Evolutionary conservation across 2,888 invertebrate species (phyloP).

Genomic region (Tenodera sinensis): DNA sequence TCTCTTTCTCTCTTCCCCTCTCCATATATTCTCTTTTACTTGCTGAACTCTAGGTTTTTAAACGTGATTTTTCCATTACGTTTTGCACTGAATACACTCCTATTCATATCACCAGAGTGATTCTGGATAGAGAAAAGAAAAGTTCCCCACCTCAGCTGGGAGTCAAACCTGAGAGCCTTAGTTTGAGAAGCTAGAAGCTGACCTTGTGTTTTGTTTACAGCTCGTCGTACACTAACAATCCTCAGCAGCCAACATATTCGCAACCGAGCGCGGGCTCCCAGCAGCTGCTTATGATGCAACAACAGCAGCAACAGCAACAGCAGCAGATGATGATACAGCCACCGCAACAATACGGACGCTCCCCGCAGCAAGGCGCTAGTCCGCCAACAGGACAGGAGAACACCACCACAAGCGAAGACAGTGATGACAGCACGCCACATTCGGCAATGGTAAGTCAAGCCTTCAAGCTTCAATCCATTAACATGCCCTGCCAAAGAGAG

Average conservation of each 20-base stretch:
- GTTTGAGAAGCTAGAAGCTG: no score
- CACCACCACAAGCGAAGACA: conserved; percentile 78
- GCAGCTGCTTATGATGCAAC: conserved; percentile 33
- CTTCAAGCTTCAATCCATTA: no score
- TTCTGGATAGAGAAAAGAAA: no score
- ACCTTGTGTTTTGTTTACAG: conserved; percentile 35
- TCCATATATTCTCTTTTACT: no score
- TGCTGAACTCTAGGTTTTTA: no score
- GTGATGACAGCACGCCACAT: conserved; percentile 77
- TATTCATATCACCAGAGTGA: no score
- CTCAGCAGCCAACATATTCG: conserved; percentile 49
- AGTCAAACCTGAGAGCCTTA: no score
- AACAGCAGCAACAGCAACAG: conserved; percentile 42
- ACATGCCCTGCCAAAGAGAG: no score
- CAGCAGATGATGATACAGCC: conserved; percentile 47
- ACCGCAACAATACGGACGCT: conserved; percentile 35
- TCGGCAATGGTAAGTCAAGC: conserved; percentile 55
- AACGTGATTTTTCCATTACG: no score
- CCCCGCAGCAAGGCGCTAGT: conserved; percentile 35
- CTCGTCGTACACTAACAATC: conserved; percentile 44
- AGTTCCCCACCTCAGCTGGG: no score
- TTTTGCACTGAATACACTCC: no score
- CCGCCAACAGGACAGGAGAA: conserved; percentile 46
- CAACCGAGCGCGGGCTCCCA: conserved; percentile 43
- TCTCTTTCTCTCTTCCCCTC: no score